Evolutionary conservation across 2,797 vertebrate genomes (phyloP).

Genomic region (Onychomys leucogaster): DNA sequence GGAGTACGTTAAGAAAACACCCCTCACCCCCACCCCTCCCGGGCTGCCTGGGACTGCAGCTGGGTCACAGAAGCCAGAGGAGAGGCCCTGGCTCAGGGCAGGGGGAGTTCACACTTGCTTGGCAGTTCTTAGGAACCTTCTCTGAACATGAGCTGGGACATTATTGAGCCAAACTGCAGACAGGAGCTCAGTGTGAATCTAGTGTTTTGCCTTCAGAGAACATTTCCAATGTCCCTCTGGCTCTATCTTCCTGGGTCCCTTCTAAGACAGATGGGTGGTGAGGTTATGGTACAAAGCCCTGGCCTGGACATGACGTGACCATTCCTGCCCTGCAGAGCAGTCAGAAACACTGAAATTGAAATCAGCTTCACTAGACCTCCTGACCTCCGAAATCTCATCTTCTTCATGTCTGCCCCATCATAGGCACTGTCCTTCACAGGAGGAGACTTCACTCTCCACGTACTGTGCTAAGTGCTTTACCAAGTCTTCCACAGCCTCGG

Average conservation of each 20-base stretch:
- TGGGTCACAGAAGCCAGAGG: constrained; percentile 11
- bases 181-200: not conserved
- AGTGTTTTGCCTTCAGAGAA: not conserved
- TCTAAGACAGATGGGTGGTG: not conserved
- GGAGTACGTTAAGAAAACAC: not conserved
- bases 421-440: not conserved
- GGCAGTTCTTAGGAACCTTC: not conserved
- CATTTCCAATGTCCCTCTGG: not conserved
- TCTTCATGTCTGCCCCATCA: constrained; percentile 18
- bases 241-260: not conserved
- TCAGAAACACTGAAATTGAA: not conserved
- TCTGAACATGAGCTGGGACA: not conserved
- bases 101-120: constrained; percentile 48
- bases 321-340: not conserved
- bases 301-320: constrained; percentile 16
- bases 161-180: not conserved
- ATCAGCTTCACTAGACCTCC: not conserved
- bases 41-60: not conserved
- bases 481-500: not conserved
- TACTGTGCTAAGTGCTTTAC: not conserved
- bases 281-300: not conserved
- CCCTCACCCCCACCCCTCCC: not conserved
- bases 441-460: not conserved
- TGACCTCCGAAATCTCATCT: not conserved
- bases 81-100: constrained; percentile 14